Evolutionary conservation across 2,888 invertebrate species (phyloP).

Genomic region (Archips crataeganus): DNA sequence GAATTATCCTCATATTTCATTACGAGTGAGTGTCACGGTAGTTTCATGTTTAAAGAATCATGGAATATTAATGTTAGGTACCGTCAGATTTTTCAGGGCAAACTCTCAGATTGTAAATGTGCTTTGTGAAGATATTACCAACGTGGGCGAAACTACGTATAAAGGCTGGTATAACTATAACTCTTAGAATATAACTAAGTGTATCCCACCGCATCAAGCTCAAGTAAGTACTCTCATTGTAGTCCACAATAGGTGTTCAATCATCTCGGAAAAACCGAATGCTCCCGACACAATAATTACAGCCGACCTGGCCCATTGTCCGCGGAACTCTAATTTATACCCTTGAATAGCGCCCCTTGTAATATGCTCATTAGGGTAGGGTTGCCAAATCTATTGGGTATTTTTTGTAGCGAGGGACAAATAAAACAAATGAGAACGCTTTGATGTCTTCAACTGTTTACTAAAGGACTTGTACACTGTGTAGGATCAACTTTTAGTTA

Average conservation of each 20-base stretch:
- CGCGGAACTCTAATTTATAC: slow-evolving; percentile 39
- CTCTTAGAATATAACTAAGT: too few relatives aligned
- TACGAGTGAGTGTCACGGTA: too few relatives aligned
- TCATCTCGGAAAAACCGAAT: slow-evolving; percentile 38
- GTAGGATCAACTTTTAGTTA: too few relatives aligned
- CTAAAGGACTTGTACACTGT: too few relatives aligned
- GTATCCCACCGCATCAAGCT: background rate
- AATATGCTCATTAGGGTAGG: slow-evolving; percentile 40
- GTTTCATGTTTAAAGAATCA: too few relatives aligned
- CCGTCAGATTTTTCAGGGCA: too few relatives aligned
- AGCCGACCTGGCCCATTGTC: slow-evolving; percentile 26
- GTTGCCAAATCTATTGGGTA: slow-evolving; percentile 27
- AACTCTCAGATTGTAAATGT: too few relatives aligned
- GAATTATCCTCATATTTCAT: too few relatives aligned
- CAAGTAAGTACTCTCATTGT: slow-evolving; percentile 22
- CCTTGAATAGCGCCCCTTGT: slow-evolving; percentile 37
- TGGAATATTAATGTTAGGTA: too few relatives aligned
- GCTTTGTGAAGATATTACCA: too few relatives aligned
- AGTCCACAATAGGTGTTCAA: slow-evolving; percentile 37
- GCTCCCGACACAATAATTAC: slow-evolving; percentile 39
- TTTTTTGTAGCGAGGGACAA: slow-evolving; percentile 16
- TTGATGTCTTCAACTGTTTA: background rate
- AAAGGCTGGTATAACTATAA: too few relatives aligned
- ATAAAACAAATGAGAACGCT: background rate
- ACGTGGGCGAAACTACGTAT: too few relatives aligned